Percentiles rank a stretch among this genome's conserved stretches.
phyloP scores from a whole-genome alignment of 1,140 invertebrate species.

The Drosophila sturtevanti region DNA sequence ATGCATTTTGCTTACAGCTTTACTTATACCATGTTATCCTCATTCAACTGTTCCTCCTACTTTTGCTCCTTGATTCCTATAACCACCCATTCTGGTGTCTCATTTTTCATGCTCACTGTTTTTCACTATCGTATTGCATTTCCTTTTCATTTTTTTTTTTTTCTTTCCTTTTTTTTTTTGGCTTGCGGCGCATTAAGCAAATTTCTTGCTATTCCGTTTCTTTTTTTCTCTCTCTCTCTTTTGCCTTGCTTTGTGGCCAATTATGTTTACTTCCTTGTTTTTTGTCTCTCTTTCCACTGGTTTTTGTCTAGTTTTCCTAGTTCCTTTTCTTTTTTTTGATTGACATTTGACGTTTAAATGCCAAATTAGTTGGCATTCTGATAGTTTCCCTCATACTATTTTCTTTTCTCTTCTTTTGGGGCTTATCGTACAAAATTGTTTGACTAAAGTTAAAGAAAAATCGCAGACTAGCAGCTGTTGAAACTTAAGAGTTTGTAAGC shows the following conservation, averaged over 20 bases:
- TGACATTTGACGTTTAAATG: conserved; percentile 79
- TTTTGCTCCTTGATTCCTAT: neutral
- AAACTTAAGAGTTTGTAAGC: conserved; percentile 42
- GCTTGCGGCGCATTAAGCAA: conserved; percentile 63
- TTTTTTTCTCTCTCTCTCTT: neutral
- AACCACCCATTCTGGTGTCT: conserved; percentile 3
- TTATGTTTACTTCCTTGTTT: conserved; percentile 55
- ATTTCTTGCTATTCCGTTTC: conserved; percentile 45
- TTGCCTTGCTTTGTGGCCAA: conserved; percentile 69
- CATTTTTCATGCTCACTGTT: conserved; percentile 2
- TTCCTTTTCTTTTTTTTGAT: conserved; percentile 56
- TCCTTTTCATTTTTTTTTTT: conserved; percentile 6
- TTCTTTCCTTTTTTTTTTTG: conserved; percentile 34
- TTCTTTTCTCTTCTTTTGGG: conserved; percentile 14
- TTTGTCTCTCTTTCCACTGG: neutral
- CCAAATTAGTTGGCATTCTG: conserved; percentile 72
- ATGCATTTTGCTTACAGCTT: conserved; percentile 61
- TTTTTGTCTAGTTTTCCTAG: conserved; percentile 24
- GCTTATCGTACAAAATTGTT: conserved; percentile 28
- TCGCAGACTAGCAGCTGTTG: conserved; percentile 33
- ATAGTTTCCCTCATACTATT: neutral
- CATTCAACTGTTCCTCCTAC: neutral
- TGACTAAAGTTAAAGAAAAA: conserved; percentile 43
- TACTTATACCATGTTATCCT: conserved; percentile 42
- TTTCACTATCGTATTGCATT: conserved; percentile 20